These are phyloP conservation scores for Rallus crepitans DNA, from an alignment of 2,797 vertebrate species.

Conservation along the genomic window DNA sequence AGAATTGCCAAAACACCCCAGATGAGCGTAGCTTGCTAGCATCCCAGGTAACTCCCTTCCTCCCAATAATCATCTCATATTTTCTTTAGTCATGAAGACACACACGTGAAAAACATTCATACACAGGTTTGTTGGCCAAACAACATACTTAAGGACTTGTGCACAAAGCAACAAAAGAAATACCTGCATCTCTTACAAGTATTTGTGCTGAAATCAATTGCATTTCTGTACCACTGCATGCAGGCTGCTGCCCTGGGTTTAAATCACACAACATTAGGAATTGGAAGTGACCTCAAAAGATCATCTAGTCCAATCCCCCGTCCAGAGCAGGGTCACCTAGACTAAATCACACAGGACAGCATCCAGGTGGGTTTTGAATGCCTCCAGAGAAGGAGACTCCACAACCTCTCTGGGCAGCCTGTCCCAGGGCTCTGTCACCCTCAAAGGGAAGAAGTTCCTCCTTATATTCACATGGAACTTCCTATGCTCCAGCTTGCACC, in stretches of 20 bases:
- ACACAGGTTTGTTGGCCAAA: not conserved
- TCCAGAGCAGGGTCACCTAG: too few species aligned
- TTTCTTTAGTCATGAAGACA: not conserved
- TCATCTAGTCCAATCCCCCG: too few species aligned
- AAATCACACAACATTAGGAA: too few species aligned
- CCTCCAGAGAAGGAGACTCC: too few species aligned
- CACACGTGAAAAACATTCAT: not conserved
- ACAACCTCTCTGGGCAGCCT: too few species aligned
- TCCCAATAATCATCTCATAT: not conserved
- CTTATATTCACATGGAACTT: too few species aligned
- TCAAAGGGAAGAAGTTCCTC: too few species aligned
- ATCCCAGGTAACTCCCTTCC: not conserved
- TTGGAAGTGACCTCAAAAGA: too few species aligned
- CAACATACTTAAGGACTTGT: not conserved
- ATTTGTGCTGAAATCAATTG: not conserved
- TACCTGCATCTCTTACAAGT: not conserved
- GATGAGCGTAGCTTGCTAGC: not conserved
- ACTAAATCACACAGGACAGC: too few species aligned
- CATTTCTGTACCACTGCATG: not conserved
- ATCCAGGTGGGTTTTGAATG: too few species aligned
- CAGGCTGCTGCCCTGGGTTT: not conserved
- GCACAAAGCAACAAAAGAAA: not conserved
- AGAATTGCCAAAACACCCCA: not conserved
- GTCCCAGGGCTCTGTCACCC: too few species aligned
- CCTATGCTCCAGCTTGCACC: too few species aligned